A percentile compares a stretch with the other conserved stretches of the same genome.
Evolutionary conservation across 2,797 vertebrate genomes (phyloP).

Genomic region (Masticophis lateralis): DNA sequence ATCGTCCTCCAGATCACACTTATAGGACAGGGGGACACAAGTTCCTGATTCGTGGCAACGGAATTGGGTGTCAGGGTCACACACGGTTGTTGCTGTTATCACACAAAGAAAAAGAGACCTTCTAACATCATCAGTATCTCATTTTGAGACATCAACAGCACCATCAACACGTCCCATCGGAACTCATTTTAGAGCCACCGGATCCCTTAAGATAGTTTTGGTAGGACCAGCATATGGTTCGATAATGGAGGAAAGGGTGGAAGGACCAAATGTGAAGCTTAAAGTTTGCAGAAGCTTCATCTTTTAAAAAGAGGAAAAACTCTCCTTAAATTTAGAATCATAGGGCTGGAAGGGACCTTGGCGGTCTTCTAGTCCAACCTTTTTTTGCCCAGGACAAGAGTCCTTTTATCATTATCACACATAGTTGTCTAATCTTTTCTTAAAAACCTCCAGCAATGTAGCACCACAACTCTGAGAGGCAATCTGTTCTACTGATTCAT

Average conservation of each 20-base stretch:
- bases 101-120: neutral
- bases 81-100: conserved; percentile 83
- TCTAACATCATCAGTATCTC: neutral
- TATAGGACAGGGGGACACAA: conserved; percentile 93
- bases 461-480: neutral
- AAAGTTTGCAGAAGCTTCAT: neutral
- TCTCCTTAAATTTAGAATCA: neutral
- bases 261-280: neutral
- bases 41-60: conserved; percentile 89
- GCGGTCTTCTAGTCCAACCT: neutral
- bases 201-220: neutral
- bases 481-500: neutral
- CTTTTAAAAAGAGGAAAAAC: neutral
- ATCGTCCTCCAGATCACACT: conserved; percentile 95
- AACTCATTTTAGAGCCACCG: neutral
- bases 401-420: neutral
- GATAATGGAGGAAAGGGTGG: neutral
- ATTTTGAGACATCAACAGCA: neutral
- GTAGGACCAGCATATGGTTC: neutral
- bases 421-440: neutral
- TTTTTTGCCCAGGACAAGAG: neutral
- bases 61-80: conserved; percentile 88
- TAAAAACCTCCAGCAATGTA: neutral
- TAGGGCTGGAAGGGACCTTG: neutral
- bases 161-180: neutral